Percentiles rank a stretch among this genome's conserved stretches.
Conservation (phyloP, 2,888 invertebrate species). For the Cactoblastis cactorum region DNA sequence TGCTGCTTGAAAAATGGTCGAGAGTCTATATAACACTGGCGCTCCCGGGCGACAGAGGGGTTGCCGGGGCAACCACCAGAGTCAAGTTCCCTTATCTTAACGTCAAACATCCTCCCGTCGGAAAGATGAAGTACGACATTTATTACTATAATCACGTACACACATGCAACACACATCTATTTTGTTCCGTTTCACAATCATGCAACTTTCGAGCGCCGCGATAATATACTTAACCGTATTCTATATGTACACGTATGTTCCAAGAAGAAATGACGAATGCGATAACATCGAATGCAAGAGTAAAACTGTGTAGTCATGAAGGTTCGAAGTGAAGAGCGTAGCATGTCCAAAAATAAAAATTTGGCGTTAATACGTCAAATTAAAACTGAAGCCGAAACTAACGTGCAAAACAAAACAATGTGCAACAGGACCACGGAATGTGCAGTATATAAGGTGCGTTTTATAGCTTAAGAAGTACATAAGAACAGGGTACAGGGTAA, state of each 20-base stretch:
- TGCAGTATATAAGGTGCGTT: slow-evolving; percentile 43
- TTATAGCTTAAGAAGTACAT: slow-evolving; percentile 26
- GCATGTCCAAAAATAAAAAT: slow-evolving; percentile 46
- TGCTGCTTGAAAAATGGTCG: slow-evolving; percentile 22
- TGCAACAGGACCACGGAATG: slow-evolving; percentile 66
- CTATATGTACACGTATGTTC: slow-evolving; percentile 57
- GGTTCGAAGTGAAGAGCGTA: slow-evolving; percentile 53
- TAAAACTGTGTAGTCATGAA: slow-evolving; percentile 56
- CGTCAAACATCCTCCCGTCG: slow-evolving; percentile 67
- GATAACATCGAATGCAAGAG: slow-evolving; percentile 63
- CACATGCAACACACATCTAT: slow-evolving; percentile 79
- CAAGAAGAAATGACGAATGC: slow-evolving; percentile 51
- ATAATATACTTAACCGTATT: slow-evolving; percentile 38
- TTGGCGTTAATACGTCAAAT: slow-evolving; percentile 32
- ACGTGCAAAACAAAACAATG: slow-evolving; percentile 59
- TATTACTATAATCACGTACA: slow-evolving; percentile 66
- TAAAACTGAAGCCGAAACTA: slow-evolving; percentile 49
- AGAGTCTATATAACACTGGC: slow-evolving; percentile 67
- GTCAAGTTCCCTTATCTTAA: slow-evolving; percentile 76
- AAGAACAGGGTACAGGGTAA: slow-evolving; percentile 31
- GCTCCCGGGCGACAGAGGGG: slow-evolving; percentile 63
- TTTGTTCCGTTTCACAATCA: slow-evolving; percentile 68
- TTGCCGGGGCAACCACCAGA: slow-evolving; percentile 64
- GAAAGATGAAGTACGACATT: slow-evolving; percentile 76
- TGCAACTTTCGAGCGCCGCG: slow-evolving; percentile 57